Evolutionary conservation across 2,113 vertebrate species (phyloP).

Genomic region (Chaetura pelagica): DNA sequence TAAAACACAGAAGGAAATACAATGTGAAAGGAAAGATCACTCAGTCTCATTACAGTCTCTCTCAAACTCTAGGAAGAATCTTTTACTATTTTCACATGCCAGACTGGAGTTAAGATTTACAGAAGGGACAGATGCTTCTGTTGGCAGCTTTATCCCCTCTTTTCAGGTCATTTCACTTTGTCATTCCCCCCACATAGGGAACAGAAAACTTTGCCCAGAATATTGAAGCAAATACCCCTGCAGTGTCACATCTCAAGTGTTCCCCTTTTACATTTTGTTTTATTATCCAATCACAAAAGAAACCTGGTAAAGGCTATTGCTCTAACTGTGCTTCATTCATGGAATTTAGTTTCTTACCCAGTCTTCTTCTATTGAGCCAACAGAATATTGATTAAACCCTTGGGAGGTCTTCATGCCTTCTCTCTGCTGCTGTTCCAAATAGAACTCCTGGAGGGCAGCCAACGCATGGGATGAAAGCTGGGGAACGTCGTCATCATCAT

Average conservation of each 20-base stretch:
- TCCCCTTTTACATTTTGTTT: neutral
- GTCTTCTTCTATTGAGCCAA: slow-evolving; percentile 90
- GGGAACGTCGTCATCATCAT: slow-evolving; percentile 83
- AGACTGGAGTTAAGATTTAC: neutral
- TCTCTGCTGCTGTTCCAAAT: slow-evolving; percentile 77
- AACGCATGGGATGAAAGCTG: slow-evolving; percentile 86
- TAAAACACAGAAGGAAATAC: neutral
- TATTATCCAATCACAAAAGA: neutral
- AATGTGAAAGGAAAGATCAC: neutral
- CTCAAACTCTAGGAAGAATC: neutral
- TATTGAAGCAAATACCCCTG: neutral
- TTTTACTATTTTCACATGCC: neutral
- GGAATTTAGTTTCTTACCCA: slow-evolving; percentile 83
- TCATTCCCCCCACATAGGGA: rapidly evolving
- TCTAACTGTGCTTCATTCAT: neutral
- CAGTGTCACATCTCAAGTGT: neutral
- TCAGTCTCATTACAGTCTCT: neutral
- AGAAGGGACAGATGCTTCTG: neutral
- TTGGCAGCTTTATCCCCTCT: neutral
- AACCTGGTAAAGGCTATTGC: neutral
- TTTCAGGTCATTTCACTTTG: neutral
- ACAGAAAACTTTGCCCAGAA: neutral
- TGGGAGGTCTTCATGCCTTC: slow-evolving; percentile 34
- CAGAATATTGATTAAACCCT: slow-evolving; percentile 68
- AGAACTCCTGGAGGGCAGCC: slow-evolving; percentile 92